Percentiles rank a stretch among this genome's conserved stretches.
Conservation (phyloP, 2,888 invertebrate species). For the Paralinhomoeus sp. region DNA sequence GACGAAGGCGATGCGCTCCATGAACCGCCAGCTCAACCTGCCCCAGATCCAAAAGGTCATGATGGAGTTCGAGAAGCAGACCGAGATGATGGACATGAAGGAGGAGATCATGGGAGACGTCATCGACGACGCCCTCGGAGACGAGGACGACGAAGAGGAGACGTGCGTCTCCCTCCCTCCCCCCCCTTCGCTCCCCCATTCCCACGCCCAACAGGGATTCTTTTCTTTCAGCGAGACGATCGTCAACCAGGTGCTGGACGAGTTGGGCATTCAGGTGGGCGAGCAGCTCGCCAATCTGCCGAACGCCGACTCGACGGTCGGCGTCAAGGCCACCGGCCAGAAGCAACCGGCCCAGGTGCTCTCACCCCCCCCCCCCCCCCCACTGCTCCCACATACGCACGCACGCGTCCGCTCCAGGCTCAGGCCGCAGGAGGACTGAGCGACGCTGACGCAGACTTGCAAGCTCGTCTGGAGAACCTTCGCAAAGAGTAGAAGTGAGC, state of each 20-base stretch:
- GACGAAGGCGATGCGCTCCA: slow-evolving; percentile 86
- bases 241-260: slow-evolving; percentile 84
- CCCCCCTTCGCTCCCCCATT: background rate
- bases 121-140: slow-evolving; percentile 97
- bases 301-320: slow-evolving; percentile 37
- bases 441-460: slow-evolving; percentile 75
- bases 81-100: slow-evolving; percentile 99
- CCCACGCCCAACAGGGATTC: background rate
- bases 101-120: slow-evolving; percentile 99
- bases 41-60: slow-evolving; percentile 90
- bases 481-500: slow-evolving; percentile 42
- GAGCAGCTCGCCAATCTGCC: slow-evolving; percentile 77
- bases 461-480: slow-evolving; percentile 80
- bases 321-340: slow-evolving; percentile 6
- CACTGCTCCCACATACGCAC: no score
- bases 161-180: slow-evolving; percentile 36
- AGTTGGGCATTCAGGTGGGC: slow-evolving; percentile 72
- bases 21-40: slow-evolving; percentile 79
- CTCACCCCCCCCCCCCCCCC: no score
- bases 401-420: no score
- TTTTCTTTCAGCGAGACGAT: slow-evolving; percentile 52
- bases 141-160: slow-evolving; percentile 90
- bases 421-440: slow-evolving; percentile 24
- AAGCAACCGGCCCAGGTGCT: slow-evolving; percentile 1
- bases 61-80: slow-evolving; percentile 71